phyloP scores from a whole-genome alignment of 2,113 vertebrate genomes.

The Elephas maximus region DNA sequence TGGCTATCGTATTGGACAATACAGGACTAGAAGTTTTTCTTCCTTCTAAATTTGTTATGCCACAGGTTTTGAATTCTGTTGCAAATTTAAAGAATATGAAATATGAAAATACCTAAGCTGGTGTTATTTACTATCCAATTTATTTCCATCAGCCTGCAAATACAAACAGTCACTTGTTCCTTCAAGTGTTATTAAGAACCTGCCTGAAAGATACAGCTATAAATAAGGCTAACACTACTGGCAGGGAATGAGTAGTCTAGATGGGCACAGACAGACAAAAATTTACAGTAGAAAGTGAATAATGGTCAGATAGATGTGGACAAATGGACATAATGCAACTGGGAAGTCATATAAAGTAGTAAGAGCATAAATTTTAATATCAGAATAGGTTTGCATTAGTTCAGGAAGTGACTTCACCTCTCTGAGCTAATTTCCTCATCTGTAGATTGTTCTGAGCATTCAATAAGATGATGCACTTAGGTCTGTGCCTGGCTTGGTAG shows the following conservation, averaged over 20 bases:
- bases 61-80: conserved; percentile 1
- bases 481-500: background rate
- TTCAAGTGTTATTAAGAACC: conserved; percentile 2
- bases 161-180: conserved; percentile 23
- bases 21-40: background rate
- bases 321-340: background rate
- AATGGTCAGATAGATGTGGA: background rate
- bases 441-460: background rate
- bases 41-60: conserved; percentile 14
- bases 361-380: conserved; percentile 1
- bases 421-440: conserved; percentile 44
- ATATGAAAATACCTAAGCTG: background rate
- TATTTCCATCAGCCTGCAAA: conserved; percentile 6
- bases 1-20: background rate
- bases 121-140: conserved; percentile 27
- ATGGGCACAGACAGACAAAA: background rate
- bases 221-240: background rate
- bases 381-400: conserved; percentile 3
- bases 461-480: background rate
- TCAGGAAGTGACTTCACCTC: conserved; percentile 34
- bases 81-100: background rate
- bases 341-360: background rate
- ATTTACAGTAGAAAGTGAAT: background rate
- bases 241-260: background rate
- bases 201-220: background rate